These are phyloP conservation scores for Charadrius vociferus DNA, from an alignment of 2,113 vertebrate genomes.

Conservation along the genomic window DNA sequence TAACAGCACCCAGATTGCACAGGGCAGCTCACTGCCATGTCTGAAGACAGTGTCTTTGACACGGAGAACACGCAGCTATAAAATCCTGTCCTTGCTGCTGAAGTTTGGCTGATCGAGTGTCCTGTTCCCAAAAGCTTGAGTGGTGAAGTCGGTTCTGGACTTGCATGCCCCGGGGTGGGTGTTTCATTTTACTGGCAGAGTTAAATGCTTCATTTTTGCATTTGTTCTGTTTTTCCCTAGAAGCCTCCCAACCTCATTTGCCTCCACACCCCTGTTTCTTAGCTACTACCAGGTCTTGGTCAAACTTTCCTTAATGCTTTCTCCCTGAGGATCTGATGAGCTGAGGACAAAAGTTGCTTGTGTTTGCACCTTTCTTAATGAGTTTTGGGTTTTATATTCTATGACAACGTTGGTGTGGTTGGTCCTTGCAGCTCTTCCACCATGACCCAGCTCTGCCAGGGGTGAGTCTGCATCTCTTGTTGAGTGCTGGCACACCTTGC, in stretches of 20 bases:
- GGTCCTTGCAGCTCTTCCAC: neutral
- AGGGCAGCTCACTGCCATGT: neutral
- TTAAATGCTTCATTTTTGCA: neutral
- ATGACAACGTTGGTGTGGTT: neutral
- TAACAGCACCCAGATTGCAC: neutral
- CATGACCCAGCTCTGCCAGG: accelerated
- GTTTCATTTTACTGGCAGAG: neutral
- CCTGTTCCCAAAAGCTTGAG: neutral
- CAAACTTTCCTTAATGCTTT: neutral
- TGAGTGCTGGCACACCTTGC: neutral
- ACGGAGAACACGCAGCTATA: neutral
- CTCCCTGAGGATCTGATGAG: neutral
- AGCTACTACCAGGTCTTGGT: neutral
- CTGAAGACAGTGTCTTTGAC: neutral
- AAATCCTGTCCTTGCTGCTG: neutral
- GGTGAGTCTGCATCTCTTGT: neutral
- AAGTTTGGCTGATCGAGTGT: neutral
- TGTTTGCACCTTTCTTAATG: neutral
- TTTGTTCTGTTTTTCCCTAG: neutral
- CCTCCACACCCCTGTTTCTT: neutral
- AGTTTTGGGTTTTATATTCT: neutral
- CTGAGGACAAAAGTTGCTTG: neutral
- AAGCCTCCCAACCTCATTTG: neutral
- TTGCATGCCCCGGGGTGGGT: neutral
- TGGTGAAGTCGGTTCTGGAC: accelerated